Conservation (phyloP, 2,888 invertebrate genomes). For the Trisateles emortualis region DNA sequence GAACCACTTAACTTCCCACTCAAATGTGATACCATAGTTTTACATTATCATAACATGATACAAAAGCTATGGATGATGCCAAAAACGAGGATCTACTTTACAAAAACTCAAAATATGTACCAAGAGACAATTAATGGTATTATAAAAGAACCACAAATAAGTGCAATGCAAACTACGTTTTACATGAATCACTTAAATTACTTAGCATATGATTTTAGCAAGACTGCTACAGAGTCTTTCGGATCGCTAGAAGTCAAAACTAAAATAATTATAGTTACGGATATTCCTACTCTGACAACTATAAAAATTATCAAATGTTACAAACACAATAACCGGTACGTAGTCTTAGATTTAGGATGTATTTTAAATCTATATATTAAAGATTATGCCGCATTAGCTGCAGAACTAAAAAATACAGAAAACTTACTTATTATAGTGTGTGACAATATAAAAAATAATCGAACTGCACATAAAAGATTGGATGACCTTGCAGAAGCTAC, state of each 20-base stretch:
- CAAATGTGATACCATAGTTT: slow-evolving; percentile 2
- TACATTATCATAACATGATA: slow-evolving; percentile 6
- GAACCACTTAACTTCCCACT: not conserved
- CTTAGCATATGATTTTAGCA: not conserved
- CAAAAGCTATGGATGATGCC: slow-evolving; percentile 36
- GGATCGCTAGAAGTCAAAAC: not conserved
- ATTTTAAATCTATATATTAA: too few species aligned
- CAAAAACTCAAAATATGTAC: too few species aligned
- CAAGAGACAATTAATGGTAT: not conserved
- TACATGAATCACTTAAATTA: slow-evolving; percentile 3
- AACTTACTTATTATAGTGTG: slow-evolving; percentile 10
- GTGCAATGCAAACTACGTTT: slow-evolving; percentile 11
- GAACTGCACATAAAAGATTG: not conserved
- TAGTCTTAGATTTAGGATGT: too few species aligned
- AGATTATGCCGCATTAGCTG: too few species aligned
- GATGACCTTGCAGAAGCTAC: not conserved
- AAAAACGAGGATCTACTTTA: not conserved
- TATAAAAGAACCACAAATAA: too few species aligned
- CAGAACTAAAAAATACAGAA: slow-evolving; percentile 7
- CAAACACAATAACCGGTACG: too few species aligned
- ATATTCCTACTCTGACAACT: slow-evolving; percentile 16
- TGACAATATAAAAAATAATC: not conserved
- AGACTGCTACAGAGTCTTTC: not conserved
- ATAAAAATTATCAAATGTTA: slow-evolving; percentile 21
- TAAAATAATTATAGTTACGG: slow-evolving; percentile 8